Base-by-base conservation (phyloP, 2,888 invertebrate genomes). In the Spisula subtruncata region DNA sequence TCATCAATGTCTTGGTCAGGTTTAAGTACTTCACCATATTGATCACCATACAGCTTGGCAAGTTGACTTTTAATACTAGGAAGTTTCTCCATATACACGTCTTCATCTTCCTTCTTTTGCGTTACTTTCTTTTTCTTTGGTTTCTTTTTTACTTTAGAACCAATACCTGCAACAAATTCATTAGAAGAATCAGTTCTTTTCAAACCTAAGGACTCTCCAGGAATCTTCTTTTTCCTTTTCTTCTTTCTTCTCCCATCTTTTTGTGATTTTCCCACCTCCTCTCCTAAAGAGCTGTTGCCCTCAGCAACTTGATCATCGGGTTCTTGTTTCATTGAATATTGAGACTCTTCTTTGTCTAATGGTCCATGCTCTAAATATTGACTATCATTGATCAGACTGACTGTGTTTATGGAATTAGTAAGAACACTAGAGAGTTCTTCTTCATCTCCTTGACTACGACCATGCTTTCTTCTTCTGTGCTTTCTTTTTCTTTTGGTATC, bases 21-120 rank as follows among this genome's bases (percentile, higher is more conserved):
- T 14, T 66, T 35, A 0, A 71, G 8, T 0, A 51, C 25, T 56
- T 79, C 25, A 51, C 46, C 82, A 46, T 81, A 29, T 20, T 56
- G 54, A 85, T n/a, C 41, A 10, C 81, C 41, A 89, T 85, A 41
- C 60, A 86, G 88, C 82, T 93, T 89, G 41, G 89, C 81, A 35
- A 88, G 54, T 80, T 93, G 86, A 51, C 83, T 87, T 79, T 90
- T 82, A 16, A 93, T 89, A 66, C 91, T 91, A 16, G 91, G 92
- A 5, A 93, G 32, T 2, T 81, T 84, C 46, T 83, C 66, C 35
- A 93, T 84, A 54, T 90, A 88, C 35, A 89, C 41, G 25, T 90
- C 89, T 41, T 66, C 66, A 86, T 80, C 81, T n/a, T 54, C 29
- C 6, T 46, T 32, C 46, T 46, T 29, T n/a, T 83, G 56, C 35